Conservation (phyloP, 2,797 vertebrate genomes). For the Pipistrellus pipistrellus region DNA sequence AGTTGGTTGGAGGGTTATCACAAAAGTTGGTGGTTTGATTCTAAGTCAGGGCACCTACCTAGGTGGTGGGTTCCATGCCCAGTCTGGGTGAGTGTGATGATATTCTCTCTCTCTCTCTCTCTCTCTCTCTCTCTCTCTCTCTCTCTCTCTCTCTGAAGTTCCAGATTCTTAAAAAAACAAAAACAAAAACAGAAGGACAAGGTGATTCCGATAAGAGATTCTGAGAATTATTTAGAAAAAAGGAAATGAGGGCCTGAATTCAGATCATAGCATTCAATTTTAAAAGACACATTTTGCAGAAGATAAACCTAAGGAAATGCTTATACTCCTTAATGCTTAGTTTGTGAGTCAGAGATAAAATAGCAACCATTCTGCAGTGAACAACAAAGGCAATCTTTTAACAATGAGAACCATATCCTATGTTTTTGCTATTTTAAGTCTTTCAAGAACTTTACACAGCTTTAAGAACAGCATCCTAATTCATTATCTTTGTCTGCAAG, state of each 20-base stretch:
- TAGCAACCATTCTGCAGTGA: not conserved
- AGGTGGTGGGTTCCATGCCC: too few relatives aligned
- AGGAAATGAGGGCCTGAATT: not conserved
- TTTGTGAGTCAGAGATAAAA: not conserved
- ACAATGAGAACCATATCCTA: not conserved
- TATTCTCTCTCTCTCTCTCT: too few relatives aligned
- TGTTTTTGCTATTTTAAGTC: not conserved
- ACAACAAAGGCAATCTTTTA: not conserved
- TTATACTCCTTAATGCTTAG: not conserved
- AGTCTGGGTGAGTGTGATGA: too few relatives aligned
- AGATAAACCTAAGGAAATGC: not conserved
- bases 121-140: too few relatives aligned
- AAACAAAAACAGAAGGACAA: not conserved
- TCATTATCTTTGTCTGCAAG: not conserved
- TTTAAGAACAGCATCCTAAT: not conserved
- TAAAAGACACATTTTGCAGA: not conserved
- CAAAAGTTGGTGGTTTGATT: too few relatives aligned
- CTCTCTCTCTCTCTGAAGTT: not conserved
- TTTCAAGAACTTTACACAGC: not conserved
- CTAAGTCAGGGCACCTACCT: too few relatives aligned
- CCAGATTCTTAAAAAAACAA: not conserved
- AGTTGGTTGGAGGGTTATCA: too few relatives aligned
- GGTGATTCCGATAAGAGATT: not conserved
- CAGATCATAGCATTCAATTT: not conserved
- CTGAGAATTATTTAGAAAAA: not conserved